Evolutionary conservation across 1,140 invertebrate genomes (phyloP), one percentile per base, ranked within the genome.

Genomic region (Drosophila kurseongensis): DNA sequence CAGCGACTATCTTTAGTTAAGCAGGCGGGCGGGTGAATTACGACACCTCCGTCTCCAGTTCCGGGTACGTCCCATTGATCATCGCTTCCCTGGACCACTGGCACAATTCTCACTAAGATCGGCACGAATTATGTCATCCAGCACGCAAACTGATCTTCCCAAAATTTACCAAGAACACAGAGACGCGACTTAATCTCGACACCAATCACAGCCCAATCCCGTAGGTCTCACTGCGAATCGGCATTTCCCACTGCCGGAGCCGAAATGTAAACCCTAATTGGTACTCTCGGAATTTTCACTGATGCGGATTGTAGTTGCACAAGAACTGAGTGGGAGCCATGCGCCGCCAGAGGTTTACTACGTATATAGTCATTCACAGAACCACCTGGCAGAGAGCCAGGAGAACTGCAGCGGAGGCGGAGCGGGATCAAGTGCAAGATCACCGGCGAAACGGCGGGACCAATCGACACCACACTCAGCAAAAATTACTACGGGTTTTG

Each of bases 1-100:
- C 14, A 52, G 72, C 16, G 57, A 45, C 68, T 67, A 66, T 86
- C 80, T 81, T 80, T 81, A 86, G 78, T 85, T 88, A 81, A 75
- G 67, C 74, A 56, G 57, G 50, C n/a, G 48, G 62, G 48, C 51
- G 42, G 48, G 71, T 38, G 73, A 60, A 85, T 77, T 73, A 66
- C 57, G 66, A 74, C 67, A 80, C 67, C 76, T 74, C 40, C 32
- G 63, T 56, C 63, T 52, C 67, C 56, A 81, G 63, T 67, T 75
- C 73, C 72, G 54, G 48, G 67, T 58, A 58, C 51, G 50, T 67
- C 47, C 38, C 54, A 48, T 58, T 40, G 52, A 14, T 29, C 66
- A 71, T 58, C n/a, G 51, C 18, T 71, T n/a, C 36, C 35, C 50
- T 38, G n/a, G 16, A 45, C 8, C 35, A 35, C 63, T 68, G 23